Evolutionary conservation across 2,113 vertebrate genomes (phyloP).

Genomic region (Caracal caracal): DNA sequence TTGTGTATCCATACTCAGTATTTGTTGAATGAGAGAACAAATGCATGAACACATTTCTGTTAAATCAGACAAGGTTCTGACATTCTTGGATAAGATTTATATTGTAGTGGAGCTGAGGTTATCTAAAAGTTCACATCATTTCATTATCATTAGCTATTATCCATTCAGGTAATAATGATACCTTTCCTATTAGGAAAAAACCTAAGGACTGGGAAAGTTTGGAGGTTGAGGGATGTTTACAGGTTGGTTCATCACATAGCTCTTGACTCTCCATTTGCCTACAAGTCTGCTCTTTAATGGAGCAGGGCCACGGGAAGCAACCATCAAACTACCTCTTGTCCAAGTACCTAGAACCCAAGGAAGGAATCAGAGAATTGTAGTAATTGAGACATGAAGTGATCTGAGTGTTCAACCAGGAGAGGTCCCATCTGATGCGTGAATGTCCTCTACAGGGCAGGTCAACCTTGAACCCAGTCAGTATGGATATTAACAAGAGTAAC

Average conservation of each 20-base stretch:
- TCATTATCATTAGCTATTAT: neutral
- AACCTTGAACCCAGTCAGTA: neutral
- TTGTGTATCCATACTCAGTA: neutral
- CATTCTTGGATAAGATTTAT: conserved; percentile 27
- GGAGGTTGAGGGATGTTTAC: neutral
- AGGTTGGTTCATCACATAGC: neutral
- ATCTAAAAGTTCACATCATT: neutral
- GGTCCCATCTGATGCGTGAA: neutral
- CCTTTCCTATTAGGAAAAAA: neutral
- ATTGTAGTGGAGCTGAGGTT: neutral
- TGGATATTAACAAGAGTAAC: neutral
- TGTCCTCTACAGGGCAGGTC: neutral
- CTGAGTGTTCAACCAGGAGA: neutral
- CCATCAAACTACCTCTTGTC: neutral
- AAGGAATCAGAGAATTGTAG: neutral
- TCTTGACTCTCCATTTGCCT: neutral
- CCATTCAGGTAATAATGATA: neutral
- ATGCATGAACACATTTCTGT: neutral
- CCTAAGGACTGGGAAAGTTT: neutral
- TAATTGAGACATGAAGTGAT: neutral
- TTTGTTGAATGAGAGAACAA: conserved; percentile 42
- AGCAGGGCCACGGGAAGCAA: neutral
- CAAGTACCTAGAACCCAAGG: neutral
- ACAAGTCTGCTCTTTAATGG: neutral
- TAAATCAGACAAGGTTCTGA: conserved; percentile 45